Conservation (phyloP, 2,113 vertebrate species). For the Muntiacus reevesi region DNA sequence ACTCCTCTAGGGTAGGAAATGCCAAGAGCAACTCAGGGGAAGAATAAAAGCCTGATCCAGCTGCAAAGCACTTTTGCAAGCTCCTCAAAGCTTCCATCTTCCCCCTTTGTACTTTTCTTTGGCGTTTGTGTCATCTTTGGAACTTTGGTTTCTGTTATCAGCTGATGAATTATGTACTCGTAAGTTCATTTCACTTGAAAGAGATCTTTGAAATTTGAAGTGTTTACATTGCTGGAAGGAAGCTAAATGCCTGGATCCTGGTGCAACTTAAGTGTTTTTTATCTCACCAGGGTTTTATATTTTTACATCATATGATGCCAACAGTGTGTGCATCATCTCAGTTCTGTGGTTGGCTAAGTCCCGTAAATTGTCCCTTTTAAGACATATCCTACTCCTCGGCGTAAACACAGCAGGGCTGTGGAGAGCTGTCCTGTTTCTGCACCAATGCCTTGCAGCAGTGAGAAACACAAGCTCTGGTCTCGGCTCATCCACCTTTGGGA, state of each 20-base stretch:
- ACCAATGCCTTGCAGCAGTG: neutral
- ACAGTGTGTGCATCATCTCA: neutral
- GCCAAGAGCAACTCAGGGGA: neutral
- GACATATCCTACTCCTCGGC: neutral
- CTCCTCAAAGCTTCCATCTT: neutral
- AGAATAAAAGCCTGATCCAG: neutral
- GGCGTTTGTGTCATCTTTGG: neutral
- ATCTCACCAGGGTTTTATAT: neutral
- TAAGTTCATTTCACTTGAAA: neutral
- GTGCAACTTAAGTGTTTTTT: neutral
- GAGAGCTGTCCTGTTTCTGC: neutral
- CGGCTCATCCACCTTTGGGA: neutral
- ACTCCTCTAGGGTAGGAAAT: neutral
- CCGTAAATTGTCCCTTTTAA: neutral
- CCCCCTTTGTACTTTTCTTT: neutral
- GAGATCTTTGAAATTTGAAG: neutral
- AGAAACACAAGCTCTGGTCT: neutral
- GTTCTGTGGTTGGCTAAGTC: neutral
- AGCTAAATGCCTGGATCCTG: neutral
- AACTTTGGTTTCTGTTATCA: neutral
- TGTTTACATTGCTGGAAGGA: neutral
- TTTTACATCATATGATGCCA: neutral
- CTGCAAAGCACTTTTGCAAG: neutral
- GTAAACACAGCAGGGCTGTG: neutral
- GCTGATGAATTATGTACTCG: neutral